phyloP scores from a whole-genome alignment of 2,113 vertebrate genomes.

The Oreamnos americanus region DNA sequence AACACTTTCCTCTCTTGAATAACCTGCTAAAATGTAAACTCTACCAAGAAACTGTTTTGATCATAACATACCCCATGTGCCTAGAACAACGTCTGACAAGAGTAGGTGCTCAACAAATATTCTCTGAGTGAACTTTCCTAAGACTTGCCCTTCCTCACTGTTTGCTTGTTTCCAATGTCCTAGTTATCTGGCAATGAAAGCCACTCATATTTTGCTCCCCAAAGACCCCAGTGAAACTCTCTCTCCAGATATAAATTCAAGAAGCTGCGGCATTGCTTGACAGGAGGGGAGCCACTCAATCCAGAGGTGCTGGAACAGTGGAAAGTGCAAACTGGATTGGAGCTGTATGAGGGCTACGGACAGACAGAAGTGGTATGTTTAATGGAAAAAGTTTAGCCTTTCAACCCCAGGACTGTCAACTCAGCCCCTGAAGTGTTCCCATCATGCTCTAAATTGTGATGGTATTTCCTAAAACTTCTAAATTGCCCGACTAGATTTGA shows the following conservation, averaged over 20 bases:
- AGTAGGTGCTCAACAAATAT: not conserved
- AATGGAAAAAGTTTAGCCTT: not conserved
- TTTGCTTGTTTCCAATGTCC: not conserved
- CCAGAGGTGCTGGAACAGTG: constrained; percentile 81
- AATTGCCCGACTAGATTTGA: not conserved
- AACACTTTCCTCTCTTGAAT: not conserved
- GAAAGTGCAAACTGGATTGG: constrained; percentile 81
- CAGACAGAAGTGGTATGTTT: constrained; percentile 84
- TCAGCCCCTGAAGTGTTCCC: not conserved
- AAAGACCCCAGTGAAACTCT: not conserved
- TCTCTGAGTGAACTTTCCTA: not conserved
- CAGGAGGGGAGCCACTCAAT: constrained; percentile 82
- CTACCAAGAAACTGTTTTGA: not conserved
- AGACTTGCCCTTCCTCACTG: not conserved
- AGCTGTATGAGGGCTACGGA: constrained; percentile 85
- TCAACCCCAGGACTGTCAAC: not conserved
- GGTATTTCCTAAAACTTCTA: not conserved
- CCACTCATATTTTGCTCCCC: not conserved
- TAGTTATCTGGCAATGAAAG: not conserved
- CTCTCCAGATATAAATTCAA: constrained; percentile 78
- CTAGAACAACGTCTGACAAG: not conserved
- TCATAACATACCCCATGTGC: not conserved
- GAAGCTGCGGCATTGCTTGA: constrained; percentile 79
- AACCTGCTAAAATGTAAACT: not conserved
- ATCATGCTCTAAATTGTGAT: not conserved